Evolutionary conservation across 2,888 invertebrate species (phyloP).

Genomic region (Glaucopsyche alexis): DNA sequence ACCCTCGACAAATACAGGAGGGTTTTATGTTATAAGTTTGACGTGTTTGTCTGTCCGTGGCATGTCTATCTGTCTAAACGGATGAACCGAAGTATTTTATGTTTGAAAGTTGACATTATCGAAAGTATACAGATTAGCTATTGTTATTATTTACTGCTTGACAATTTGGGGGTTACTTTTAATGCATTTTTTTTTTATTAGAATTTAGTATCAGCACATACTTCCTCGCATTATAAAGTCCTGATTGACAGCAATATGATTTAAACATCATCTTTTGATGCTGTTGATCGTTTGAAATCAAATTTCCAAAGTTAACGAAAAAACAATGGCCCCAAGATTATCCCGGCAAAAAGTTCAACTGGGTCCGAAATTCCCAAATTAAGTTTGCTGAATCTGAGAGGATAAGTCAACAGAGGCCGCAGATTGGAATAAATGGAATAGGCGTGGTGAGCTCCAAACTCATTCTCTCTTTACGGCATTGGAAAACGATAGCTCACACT

Average conservation of each 20-base stretch:
- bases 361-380: conserved; percentile 52
- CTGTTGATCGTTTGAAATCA: background rate
- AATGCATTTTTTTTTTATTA: no score
- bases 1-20: background rate
- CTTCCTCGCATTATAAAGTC: background rate
- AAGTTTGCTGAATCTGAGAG: conserved; percentile 48
- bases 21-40: no score
- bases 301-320: conserved; percentile 1
- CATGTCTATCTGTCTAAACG: no score
- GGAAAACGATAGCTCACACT: conserved; percentile 50
- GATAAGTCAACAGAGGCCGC: conserved; percentile 51
- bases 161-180: no score
- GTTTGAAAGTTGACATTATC: no score
- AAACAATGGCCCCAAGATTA: conserved; percentile 37
- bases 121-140: no score
- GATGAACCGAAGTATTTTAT: no score
- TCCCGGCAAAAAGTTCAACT: conserved; percentile 49
- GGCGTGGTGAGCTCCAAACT: conserved; percentile 49
- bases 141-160: no score
- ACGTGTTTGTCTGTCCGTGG: no score
- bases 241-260: background rate
- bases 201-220: no score
- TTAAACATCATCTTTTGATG: background rate
- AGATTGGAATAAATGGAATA: conserved; percentile 50
- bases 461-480: conserved; percentile 53